These are phyloP conservation scores for Phylloscopus whistleri DNA, from an alignment of 2,113 vertebrate genomes.

Conservation along the genomic window DNA sequence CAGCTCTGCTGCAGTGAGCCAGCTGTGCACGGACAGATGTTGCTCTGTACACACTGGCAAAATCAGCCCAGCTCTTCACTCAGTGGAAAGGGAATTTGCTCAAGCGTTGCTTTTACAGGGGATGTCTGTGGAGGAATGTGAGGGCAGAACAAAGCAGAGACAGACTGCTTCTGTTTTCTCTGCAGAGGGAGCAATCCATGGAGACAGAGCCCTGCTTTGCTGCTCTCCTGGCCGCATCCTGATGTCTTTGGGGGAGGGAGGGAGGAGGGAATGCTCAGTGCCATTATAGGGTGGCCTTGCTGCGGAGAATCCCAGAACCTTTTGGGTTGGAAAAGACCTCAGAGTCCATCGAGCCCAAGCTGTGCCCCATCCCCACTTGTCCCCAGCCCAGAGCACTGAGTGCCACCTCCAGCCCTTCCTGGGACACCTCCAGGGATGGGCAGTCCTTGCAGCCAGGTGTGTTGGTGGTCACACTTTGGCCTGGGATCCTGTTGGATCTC, in stretches of 20 bases:
- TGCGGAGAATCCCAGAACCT: background rate
- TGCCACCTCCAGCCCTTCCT: background rate
- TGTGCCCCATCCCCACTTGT: background rate
- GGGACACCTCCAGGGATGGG: background rate
- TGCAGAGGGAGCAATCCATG: background rate
- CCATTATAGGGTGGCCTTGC: background rate
- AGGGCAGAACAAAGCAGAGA: conserved; percentile 15
- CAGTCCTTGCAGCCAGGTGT: background rate
- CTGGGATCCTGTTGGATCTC: background rate
- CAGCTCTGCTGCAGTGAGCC: background rate
- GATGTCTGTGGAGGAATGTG: background rate
- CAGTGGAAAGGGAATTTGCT: background rate
- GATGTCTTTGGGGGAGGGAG: background rate
- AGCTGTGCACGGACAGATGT: conserved; percentile 63
- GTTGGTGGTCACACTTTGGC: background rate
- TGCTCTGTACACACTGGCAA: background rate
- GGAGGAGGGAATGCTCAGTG: background rate
- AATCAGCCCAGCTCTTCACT: background rate
- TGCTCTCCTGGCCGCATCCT: background rate
- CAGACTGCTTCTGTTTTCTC: conserved; percentile 10
- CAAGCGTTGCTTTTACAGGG: background rate
- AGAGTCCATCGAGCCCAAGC: background rate
- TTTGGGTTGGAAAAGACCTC: background rate
- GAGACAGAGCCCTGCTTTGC: background rate
- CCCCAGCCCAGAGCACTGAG: background rate